Conservation (phyloP, 2,113 vertebrate genomes). For the Scomber scombrus region DNA sequence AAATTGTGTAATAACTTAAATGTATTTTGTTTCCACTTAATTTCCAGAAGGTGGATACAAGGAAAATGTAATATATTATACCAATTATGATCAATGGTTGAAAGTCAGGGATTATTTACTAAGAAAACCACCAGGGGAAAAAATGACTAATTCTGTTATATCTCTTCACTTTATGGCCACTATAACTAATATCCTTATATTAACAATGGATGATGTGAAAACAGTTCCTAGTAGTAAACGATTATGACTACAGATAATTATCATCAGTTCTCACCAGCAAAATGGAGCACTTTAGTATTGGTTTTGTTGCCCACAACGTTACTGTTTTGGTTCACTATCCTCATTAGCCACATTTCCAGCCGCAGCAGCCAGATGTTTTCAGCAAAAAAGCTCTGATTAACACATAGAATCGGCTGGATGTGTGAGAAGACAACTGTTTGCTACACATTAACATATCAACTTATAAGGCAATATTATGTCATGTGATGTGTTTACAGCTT, state of each 20-base stretch:
- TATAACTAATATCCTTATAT: neutral
- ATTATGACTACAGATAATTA: neutral
- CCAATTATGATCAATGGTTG: conserved; percentile 9
- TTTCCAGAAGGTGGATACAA: conserved; percentile 6
- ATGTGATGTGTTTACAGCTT: neutral
- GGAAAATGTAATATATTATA: neutral
- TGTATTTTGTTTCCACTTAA: conserved; percentile 17
- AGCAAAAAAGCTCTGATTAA: neutral
- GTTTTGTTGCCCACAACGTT: neutral
- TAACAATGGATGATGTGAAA: neutral
- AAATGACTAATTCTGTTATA: neutral
- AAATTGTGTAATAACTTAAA: conserved; percentile 1
- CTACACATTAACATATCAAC: neutral
- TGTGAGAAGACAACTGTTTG: too few relatives aligned
- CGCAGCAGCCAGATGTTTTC: too few relatives aligned
- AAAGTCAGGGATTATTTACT: neutral
- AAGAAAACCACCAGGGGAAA: neutral
- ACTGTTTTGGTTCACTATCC: neutral
- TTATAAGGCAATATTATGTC: neutral
- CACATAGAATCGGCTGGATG: too few relatives aligned
- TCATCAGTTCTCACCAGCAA: neutral
- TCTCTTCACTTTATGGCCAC: neutral
- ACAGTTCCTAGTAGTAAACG: neutral
- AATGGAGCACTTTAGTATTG: neutral
- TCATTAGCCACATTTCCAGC: neutral